A percentile compares a stretch with the other conserved stretches of the same genome.
Conservation (phyloP, 2,797 vertebrate genomes). For the Sebastes matsubarae region DNA sequence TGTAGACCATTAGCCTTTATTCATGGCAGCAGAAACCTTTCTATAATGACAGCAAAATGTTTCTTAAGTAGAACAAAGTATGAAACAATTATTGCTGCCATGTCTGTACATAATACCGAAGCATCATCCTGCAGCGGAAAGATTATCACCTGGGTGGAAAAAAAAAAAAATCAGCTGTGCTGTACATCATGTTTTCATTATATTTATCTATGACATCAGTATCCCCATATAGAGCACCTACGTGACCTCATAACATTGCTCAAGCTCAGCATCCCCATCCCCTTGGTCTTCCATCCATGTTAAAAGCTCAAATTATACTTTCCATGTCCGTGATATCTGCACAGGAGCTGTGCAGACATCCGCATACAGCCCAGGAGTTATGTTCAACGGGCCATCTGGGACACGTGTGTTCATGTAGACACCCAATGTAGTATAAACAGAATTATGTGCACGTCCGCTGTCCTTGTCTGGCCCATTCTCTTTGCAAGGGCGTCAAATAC, state of each 20-base stretch:
- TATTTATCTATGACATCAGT: not conserved
- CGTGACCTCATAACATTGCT: not conserved
- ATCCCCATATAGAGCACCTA: not conserved
- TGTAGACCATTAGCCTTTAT: constrained; percentile 3
- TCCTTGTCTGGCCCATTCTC: no score
- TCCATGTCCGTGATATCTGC: not conserved
- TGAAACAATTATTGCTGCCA: constrained; percentile 5
- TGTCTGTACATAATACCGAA: not conserved
- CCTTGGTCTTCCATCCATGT: not conserved
- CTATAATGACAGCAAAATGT: not conserved
- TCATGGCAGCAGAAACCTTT: constrained; percentile 11
- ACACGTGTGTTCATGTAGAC: not conserved
- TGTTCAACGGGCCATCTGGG: not conserved
- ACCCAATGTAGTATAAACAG: not conserved
- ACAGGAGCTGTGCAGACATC: not conserved
- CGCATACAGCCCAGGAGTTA: not conserved
- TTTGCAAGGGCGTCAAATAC: no score
- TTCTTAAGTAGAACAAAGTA: not conserved
- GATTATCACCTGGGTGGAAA: not conserved
- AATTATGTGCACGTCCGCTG: not conserved
- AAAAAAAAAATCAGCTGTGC: not conserved
- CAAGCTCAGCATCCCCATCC: not conserved
- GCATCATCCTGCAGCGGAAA: not conserved
- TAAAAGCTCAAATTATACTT: not conserved
- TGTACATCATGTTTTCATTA: not conserved